phyloP scores from a whole-genome alignment of 2,797 vertebrate genomes.

The Petrocephalus sullivani region DNA sequence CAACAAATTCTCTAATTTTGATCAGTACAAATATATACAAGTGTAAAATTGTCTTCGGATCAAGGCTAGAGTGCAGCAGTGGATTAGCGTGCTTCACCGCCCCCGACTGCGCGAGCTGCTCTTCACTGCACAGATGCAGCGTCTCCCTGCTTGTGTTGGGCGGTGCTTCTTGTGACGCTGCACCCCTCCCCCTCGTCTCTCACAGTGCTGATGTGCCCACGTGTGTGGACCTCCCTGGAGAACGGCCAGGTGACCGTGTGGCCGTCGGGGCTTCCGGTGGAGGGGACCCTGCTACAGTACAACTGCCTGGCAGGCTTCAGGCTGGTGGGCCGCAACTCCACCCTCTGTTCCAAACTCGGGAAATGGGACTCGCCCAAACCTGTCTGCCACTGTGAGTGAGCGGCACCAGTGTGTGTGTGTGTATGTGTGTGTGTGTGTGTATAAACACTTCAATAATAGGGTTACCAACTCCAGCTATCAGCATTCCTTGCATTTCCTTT shows the following conservation, averaged over 20 bases:
- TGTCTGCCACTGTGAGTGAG: slow-evolving; percentile 74
- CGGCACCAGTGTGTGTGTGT: not conserved
- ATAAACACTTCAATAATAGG: not conserved
- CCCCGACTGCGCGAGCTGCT: not conserved
- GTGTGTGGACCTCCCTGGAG: slow-evolving; percentile 73
- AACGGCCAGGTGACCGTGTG: slow-evolving; percentile 65
- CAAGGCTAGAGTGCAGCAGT: not conserved
- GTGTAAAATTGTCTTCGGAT: not conserved
- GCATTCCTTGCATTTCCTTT: not conserved
- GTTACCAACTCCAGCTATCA: not conserved
- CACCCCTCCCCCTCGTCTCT: not conserved
- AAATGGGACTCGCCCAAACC: slow-evolving; percentile 80
- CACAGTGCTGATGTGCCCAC: slow-evolving; percentile 71
- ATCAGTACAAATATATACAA: not conserved
- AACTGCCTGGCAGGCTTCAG: slow-evolving; percentile 73
- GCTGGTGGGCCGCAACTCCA: slow-evolving; percentile 67
- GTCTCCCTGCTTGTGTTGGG: not conserved
- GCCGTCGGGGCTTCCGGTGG: slow-evolving; percentile 64
- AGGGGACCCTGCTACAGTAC: slow-evolving; percentile 71
- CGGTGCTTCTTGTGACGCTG: not conserved
- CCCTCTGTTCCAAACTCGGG: slow-evolving; percentile 73
- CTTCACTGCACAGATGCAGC: not conserved
- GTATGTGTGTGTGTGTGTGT: not conserved
- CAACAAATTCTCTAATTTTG: not conserved
- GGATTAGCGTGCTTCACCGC: not conserved